Conservation (phyloP, 2,888 invertebrate species). For the Amphipyra tragopoginis region DNA sequence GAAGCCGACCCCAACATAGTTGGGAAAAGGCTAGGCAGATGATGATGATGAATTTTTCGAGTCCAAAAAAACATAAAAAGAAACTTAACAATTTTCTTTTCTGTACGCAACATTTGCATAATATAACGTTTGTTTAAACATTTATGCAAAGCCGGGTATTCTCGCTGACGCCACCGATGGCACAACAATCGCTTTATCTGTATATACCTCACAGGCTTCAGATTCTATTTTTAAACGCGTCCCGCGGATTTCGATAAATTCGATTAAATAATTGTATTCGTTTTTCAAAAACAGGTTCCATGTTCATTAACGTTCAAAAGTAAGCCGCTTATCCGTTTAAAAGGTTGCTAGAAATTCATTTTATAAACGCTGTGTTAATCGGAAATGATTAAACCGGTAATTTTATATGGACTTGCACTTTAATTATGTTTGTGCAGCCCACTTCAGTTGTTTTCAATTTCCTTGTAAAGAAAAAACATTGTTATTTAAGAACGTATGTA, state of each 20-base stretch:
- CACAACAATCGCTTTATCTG: not conserved
- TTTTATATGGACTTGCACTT: not conserved
- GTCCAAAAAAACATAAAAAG: not conserved
- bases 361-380: not conserved
- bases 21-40: too few species aligned
- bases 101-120: slow-evolving; percentile 1
- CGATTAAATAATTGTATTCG: not conserved
- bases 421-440: too few species aligned
- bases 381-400: not conserved
- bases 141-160: slow-evolving; percentile 33
- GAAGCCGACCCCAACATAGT: too few species aligned
- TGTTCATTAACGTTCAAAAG: too few species aligned
- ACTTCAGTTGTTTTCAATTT: too few species aligned
- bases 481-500: too few species aligned
- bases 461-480: too few species aligned
- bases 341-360: not conserved
- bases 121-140: slow-evolving; percentile 17
- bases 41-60: too few species aligned
- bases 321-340: not conserved
- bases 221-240: not conserved
- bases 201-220: not conserved
- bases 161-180: not conserved
- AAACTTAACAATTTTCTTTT: not conserved
- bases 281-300: not conserved
- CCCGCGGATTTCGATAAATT: slow-evolving; percentile 12